These are phyloP conservation scores for Eulacestoma nigropectus DNA, from an alignment of 2,113 vertebrate genomes.

Conservation along the genomic window DNA sequence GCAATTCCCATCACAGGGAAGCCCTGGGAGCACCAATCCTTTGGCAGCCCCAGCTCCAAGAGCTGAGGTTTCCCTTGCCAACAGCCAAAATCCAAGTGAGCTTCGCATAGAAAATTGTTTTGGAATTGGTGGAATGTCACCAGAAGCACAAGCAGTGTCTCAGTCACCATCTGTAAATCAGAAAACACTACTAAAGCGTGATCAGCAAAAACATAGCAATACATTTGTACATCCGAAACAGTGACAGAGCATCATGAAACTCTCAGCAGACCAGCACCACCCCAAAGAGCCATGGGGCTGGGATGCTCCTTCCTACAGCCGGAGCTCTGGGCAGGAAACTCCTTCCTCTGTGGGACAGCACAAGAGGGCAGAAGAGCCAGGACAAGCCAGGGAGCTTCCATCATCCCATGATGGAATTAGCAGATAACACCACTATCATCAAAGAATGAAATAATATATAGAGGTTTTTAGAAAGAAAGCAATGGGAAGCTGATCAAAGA, in stretches of 20 bases:
- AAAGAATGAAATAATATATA: background rate
- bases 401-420: background rate
- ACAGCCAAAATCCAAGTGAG: background rate
- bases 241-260: accelerated
- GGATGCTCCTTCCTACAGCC: background rate
- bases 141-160: background rate
- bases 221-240: background rate
- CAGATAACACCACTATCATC: accelerated
- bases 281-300: accelerated
- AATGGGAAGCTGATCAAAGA: background rate
- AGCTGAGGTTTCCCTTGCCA: background rate
- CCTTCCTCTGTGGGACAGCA: background rate
- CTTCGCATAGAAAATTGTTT: background rate
- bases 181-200: background rate
- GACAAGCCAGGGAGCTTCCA: background rate
- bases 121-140: background rate
- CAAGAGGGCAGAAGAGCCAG: accelerated
- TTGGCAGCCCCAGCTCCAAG: background rate
- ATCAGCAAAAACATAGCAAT: background rate
- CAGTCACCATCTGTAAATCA: background rate
- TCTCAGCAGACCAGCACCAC: background rate
- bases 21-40: background rate
- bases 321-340: background rate
- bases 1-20: background rate
- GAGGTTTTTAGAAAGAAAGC: background rate